Base-by-base conservation (phyloP, 2,888 invertebrate genomes). In the Unio delphinus region DNA sequence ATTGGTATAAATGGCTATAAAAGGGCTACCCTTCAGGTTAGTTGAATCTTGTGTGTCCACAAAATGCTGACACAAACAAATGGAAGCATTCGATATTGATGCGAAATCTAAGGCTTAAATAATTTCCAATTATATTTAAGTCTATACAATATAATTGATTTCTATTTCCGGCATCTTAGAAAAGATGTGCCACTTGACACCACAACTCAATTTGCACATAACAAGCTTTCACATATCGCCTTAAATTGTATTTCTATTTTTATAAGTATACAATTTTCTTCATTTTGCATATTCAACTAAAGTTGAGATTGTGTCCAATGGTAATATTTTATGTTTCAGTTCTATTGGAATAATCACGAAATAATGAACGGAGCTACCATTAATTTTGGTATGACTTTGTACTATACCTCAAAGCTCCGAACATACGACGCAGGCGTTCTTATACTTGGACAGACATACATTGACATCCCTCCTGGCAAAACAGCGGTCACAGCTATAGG, bases 331-430 rank as follows among this genome's bases (percentile, higher is more conserved):
- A 23, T 23, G 23, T 69, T 76, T 34, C 64, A 85, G 83, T 69
- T 76, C 55, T 83, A 85, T 61, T 85, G 83, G 83, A 83, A 81
- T 62, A 85, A 85, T 68, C 80, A 81, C 20, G 59, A 70, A 18
- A 28, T 69, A 20, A 65, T 67, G 1, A 17, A 60, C 0, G 73
- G 75, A 62, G 80, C 76, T 30, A 68, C 66, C 7, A 83, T 83
- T 73, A 75, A 79, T 55, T 85, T 83, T 0, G 85, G 85, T 1
- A 66, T 83, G 70, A 75, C 70, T 6, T 57, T 85, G 11, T 78
- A 79, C 67, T 74, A 79, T 65, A 85, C 83, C 0, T 61, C 75
- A 0, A 79, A 74, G 5, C 69, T 76, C n/a, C 74, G 83, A 57
- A 73, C 73, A 0, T 62, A 78, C 64, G 77, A 82, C 54, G 81